Percentiles rank a stretch among this genome's conserved stretches.
phyloP scores from a whole-genome alignment of 2,888 invertebrate genomes.

The Nasonia oneida region DNA sequence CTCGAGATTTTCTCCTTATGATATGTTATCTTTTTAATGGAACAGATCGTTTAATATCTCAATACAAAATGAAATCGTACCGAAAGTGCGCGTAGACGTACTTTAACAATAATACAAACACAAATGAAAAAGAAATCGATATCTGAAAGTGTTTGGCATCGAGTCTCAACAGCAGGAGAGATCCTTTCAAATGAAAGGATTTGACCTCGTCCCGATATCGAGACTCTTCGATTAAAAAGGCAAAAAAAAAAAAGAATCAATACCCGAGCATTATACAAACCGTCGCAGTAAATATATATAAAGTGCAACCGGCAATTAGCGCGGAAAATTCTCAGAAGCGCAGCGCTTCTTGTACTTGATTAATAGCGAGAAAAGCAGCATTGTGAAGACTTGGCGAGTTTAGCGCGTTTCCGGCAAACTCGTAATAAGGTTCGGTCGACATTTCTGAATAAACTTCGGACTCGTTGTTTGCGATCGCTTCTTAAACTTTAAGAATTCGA shows the following conservation, averaged over 20 bases:
- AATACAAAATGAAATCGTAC: too few species aligned
- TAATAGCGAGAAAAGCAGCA: constrained; percentile 1
- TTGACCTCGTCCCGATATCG: not conserved
- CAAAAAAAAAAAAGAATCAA: not conserved
- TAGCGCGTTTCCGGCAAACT: not conserved
- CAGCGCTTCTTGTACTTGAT: not conserved
- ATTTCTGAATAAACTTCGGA: not conserved
- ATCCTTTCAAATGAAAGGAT: not conserved
- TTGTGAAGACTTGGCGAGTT: not conserved
- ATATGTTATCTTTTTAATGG: too few species aligned
- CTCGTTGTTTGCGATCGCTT: not conserved
- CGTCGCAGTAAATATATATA: too few species aligned
- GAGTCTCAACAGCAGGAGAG: not conserved
- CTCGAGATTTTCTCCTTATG: too few species aligned
- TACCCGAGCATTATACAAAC: not conserved
- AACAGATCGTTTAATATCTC: too few species aligned
- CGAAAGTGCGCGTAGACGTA: too few species aligned
- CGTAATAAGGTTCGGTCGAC: not conserved
- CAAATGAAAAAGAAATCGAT: too few species aligned
- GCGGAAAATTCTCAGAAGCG: not conserved
- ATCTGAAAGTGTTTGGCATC: too few species aligned
- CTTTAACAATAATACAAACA: too few species aligned
- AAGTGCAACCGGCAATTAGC: not conserved
- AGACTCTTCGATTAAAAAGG: not conserved
- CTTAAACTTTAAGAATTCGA: too few species aligned